phyloP scores from a whole-genome alignment of 2,888 invertebrate genomes.

The Temnothorax ravouxi region DNA sequence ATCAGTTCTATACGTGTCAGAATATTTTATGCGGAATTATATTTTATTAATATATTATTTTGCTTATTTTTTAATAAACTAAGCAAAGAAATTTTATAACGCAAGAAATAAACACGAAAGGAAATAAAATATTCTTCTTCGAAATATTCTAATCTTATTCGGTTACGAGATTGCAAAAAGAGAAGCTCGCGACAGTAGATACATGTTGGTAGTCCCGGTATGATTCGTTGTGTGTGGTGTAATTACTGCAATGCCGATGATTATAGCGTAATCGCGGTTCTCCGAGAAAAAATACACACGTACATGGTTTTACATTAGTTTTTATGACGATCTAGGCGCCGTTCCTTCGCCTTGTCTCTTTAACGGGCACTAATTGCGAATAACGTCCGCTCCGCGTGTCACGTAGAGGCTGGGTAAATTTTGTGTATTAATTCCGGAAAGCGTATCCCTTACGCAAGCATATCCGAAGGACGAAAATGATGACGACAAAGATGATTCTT shows the following conservation, averaged over 20 bases:
- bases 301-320: constrained; percentile 26
- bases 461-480: constrained; percentile 15
- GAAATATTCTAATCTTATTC: constrained; percentile 1
- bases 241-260: constrained; percentile 39
- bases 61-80: neutral
- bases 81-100: neutral
- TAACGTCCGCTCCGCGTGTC: constrained; percentile 22
- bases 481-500: constrained; percentile 12
- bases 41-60: neutral
- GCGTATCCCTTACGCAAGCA: constrained; percentile 6
- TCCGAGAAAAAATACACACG: constrained; percentile 24
- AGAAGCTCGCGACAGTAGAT: constrained; percentile 19
- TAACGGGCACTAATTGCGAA: constrained; percentile 32
- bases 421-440: constrained; percentile 41
- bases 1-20: neutral
- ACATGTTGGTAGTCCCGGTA: constrained; percentile 6
- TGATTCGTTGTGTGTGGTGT: constrained; percentile 39
- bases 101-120: neutral
- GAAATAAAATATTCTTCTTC: neutral
- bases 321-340: constrained; percentile 32
- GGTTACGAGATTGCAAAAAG: constrained; percentile 2
- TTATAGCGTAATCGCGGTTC: constrained; percentile 26
- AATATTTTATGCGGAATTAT: neutral
- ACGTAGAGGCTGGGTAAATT: constrained; percentile 38
- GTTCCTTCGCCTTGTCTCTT: constrained; percentile 33